Base-by-base conservation (phyloP, 23 tunicate genomes). In the Halocynthia aurantium region DNA sequence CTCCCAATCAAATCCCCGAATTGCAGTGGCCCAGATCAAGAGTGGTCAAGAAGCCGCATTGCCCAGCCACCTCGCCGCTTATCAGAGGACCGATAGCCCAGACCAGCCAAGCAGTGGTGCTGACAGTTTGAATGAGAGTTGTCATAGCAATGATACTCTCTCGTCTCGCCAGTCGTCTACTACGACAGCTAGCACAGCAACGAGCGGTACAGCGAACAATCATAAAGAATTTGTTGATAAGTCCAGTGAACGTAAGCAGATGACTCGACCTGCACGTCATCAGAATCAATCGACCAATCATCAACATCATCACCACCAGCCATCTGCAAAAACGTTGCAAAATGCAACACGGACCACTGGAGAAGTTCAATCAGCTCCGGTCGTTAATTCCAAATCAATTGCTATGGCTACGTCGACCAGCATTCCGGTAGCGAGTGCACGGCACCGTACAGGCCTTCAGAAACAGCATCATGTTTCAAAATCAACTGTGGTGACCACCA, bases 151-250 rank as follows among this genome's bases (percentile, higher is more conserved):
- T 56, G 78, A 76, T 20, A 72, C 96, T 12, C 78, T 80, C 22
- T 89, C 96, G 18, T 78, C 88, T 7, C 66, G 96, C 10, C 84
- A 84, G 52, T 89, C 96, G 7, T 84, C 96, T 21, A 89, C 88
- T 12, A 87, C 86, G 52, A 89, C 88, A 51, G 70, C 61, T 62
- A 74, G 56, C 31, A 52, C 78, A 81, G 54, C 76, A 53, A 72
- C 15, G 10, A 78, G 57, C 58, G 51, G 50, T 20, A n/a, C 51
- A 52, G 51, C 18, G 76, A 69, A 44, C 76, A 51, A 68, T 55
- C 62, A 56, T 8, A 8, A n/a, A 8, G 62, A 74, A 52, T 21
- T 8, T 44, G 17, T 13, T 53, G 78, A 74, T 11, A 11, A 15
- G 13, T 15, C 60, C 18, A 19, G 21, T 54, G 55, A 22, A 8